A percentile compares a stretch with the other conserved stretches of the same genome.
These are phyloP conservation scores for Tortricodes alternella DNA, from an alignment of 2,888 invertebrate species.

Conservation along the genomic window DNA sequence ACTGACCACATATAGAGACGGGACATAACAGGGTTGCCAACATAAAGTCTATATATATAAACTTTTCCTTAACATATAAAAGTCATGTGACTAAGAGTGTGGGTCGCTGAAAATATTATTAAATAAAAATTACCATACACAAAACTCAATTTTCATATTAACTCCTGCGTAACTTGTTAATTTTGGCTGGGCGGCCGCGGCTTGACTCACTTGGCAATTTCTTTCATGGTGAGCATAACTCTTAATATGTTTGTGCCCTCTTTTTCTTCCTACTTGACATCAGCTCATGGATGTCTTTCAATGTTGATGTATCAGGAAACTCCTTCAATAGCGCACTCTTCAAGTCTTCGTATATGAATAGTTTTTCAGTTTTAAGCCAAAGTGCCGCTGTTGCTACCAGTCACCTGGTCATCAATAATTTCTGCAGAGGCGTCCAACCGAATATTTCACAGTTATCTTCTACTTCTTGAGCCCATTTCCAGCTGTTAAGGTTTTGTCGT, in stretches of 20 bases:
- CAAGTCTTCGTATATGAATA: constrained; percentile 34
- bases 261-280: constrained; percentile 34
- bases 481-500: constrained; percentile 24
- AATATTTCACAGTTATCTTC: constrained; percentile 40
- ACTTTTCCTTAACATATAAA: too few species aligned
- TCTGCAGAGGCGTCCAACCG: constrained; percentile 32
- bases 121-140: too few species aligned
- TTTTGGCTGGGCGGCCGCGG: too few species aligned
- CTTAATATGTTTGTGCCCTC: not conserved
- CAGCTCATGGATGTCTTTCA: constrained; percentile 36
- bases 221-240: constrained; percentile 14
- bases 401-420: constrained; percentile 34
- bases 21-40: too few species aligned
- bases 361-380: constrained; percentile 34
- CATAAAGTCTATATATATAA: too few species aligned
- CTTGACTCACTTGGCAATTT: too few species aligned
- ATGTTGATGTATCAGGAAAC: constrained; percentile 37
- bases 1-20: too few species aligned
- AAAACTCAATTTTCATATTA: too few species aligned
- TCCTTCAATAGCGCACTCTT: constrained; percentile 31
- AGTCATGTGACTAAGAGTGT: too few species aligned
- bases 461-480: constrained; percentile 34
- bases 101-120: too few species aligned
- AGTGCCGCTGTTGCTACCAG: constrained; percentile 34
- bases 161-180: too few species aligned